These are phyloP conservation scores for Callosobruchus maculatus DNA, from an alignment of 2,888 invertebrate genomes.

Conservation along the genomic window DNA sequence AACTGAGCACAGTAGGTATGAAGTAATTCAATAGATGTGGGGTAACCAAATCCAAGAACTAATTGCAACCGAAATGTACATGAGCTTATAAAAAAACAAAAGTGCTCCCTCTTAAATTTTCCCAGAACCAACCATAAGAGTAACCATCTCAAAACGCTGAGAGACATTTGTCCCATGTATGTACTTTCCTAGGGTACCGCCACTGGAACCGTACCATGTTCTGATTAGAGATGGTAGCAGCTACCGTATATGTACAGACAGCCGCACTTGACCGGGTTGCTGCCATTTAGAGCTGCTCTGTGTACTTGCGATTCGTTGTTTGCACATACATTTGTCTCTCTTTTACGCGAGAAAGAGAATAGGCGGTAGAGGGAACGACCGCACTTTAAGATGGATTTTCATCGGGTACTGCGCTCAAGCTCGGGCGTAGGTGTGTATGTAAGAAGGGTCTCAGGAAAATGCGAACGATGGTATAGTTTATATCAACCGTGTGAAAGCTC, in stretches of 20 bases:
- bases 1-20: too few relatives aligned
- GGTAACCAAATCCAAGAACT: too few relatives aligned
- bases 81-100: too few relatives aligned
- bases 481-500: too few relatives aligned
- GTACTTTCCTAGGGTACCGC: neutral
- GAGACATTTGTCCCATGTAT: neutral
- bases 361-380: neutral
- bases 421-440: neutral
- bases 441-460: neutral
- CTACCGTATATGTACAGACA: neutral
- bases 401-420: neutral
- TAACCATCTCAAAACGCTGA: too few relatives aligned
- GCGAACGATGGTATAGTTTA: too few relatives aligned
- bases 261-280: neutral
- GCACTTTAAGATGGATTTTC: neutral
- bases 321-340: neutral
- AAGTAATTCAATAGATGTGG: too few relatives aligned
- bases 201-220: neutral
- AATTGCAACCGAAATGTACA: too few relatives aligned
- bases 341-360: neutral
- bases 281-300: neutral
- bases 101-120: too few relatives aligned
- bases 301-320: neutral
- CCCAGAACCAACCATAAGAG: too few relatives aligned
- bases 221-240: neutral